Base-by-base conservation (phyloP, 2,113 vertebrate genomes). In the Plecturocebus donacophilus region DNA sequence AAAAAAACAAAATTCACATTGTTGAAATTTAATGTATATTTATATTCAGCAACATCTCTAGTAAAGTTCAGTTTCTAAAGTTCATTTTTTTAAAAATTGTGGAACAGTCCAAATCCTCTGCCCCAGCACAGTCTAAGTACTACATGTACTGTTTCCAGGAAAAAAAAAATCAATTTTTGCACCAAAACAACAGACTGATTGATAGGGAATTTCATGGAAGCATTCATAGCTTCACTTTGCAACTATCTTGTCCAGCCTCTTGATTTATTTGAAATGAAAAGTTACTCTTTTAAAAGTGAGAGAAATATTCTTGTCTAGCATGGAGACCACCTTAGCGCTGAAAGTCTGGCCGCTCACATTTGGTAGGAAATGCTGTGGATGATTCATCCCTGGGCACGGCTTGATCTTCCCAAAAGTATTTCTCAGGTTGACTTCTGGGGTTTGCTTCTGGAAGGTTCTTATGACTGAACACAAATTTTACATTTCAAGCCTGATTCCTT, bases 381-480 rank as follows among this genome's bases (percentile, higher is more conserved):
- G 35, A 77, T 88, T 96, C 85, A 47, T 30, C 83, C n/a, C 90
- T 25, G 35, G 42, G 76, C 47, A 49, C 70, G 86, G 93, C 40
- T 86, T 71, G 9, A 96, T 25, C 70, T 97, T 97, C 64, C 96
- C 71, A 85, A 81, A 91, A 54, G 35, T 82, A 89, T 2, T 30
- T 95, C 87, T 93, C 42, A 79, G 66, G 49, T 8, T 91, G 82
- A 77, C 73, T 96, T 2, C 66, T 66, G 64, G 64, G n/a, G 32
- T 86, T 94, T 97, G 56, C 79, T 95, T 95, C 40, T 70, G 96
- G 95, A 90, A 95, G 93, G 19, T 77, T 96, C 58, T 97, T 66
- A 90, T 32, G 82, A n/a, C 38, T 75, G 76, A 88, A 95, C 47
- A 96, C 91, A 97, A 96, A n/a, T 94, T 95, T 98, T 93, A 96